A percentile compares a stretch with the other conserved stretches of the same genome.
These are phyloP conservation scores for Oreocharis arfaki DNA, from an alignment of 2,113 vertebrate species.

Conservation along the genomic window DNA sequence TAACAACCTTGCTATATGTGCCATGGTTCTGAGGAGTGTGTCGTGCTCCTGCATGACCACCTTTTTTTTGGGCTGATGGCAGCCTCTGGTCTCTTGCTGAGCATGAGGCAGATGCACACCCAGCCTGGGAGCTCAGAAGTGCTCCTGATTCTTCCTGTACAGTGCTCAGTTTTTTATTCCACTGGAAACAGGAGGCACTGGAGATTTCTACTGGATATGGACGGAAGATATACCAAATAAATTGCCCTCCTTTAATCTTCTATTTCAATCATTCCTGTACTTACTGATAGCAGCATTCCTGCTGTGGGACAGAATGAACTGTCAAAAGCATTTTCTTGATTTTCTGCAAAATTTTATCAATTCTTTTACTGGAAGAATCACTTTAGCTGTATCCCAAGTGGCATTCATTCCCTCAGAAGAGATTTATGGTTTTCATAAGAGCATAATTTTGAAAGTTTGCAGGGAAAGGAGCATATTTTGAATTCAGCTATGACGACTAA, in stretches of 20 bases:
- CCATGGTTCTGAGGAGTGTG: not conserved
- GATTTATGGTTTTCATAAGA: slow-evolving; percentile 5
- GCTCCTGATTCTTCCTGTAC: not conserved
- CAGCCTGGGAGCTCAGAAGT: not conserved
- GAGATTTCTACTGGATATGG: not conserved
- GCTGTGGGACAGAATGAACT: not conserved
- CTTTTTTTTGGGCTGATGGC: not conserved
- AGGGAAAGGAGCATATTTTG: not conserved
- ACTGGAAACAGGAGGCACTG: not conserved
- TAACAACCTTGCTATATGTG: not conserved
- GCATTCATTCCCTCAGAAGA: not conserved
- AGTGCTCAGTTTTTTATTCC: not conserved
- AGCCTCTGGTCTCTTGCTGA: not conserved
- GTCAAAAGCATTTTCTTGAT: not conserved
- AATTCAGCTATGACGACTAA: not conserved
- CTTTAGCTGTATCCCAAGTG: not conserved
- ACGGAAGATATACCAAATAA: not conserved
- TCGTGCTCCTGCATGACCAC: not conserved
- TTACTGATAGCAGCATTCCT: not conserved
- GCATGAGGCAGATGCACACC: not conserved
- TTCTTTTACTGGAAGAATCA: not conserved
- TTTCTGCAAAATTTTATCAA: not conserved
- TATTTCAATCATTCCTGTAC: not conserved
- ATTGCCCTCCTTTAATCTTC: not conserved
- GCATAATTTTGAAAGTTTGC: not conserved